Conservation (phyloP, 2,797 vertebrate species). For the Benthosema pterotum region DNA sequence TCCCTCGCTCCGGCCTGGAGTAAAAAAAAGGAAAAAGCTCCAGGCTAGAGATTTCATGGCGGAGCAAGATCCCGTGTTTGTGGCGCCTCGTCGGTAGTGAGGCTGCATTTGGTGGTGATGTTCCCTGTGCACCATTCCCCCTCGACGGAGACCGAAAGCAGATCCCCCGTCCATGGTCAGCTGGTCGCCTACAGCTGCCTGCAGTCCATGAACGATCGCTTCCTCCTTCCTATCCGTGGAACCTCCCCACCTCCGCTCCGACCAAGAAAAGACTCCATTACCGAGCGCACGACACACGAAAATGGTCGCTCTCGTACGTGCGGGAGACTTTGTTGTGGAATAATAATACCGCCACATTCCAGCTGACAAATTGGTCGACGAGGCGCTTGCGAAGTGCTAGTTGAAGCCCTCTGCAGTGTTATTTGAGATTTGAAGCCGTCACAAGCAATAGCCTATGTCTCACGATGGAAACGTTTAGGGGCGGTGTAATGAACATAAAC, state of each 20-base stretch:
- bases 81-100: constrained; percentile 75
- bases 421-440: constrained; percentile 89
- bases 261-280: constrained; percentile 77
- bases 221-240: constrained; percentile 79
- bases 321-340: constrained; percentile 53
- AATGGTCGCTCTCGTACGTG: constrained; percentile 65
- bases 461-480: constrained; percentile 85
- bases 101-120: constrained; percentile 81
- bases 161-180: constrained; percentile 84
- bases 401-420: constrained; percentile 79
- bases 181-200: constrained; percentile 86
- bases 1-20: neutral
- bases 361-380: constrained; percentile 53
- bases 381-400: constrained; percentile 64
- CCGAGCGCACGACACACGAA: constrained; percentile 60
- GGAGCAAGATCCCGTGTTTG: constrained; percentile 69
- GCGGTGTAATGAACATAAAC: constrained; percentile 86
- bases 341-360: constrained; percentile 62
- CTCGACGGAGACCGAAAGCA: constrained; percentile 82
- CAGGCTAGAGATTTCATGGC: constrained; percentile 61
- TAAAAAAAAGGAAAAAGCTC: constrained; percentile 7
- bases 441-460: constrained; percentile 83
- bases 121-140: constrained; percentile 81
- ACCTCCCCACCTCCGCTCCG: constrained; percentile 80
- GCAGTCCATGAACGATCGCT: constrained; percentile 74